phyloP scores from a whole-genome alignment of 2,888 invertebrate genomes.

The Cephus pulcher region DNA sequence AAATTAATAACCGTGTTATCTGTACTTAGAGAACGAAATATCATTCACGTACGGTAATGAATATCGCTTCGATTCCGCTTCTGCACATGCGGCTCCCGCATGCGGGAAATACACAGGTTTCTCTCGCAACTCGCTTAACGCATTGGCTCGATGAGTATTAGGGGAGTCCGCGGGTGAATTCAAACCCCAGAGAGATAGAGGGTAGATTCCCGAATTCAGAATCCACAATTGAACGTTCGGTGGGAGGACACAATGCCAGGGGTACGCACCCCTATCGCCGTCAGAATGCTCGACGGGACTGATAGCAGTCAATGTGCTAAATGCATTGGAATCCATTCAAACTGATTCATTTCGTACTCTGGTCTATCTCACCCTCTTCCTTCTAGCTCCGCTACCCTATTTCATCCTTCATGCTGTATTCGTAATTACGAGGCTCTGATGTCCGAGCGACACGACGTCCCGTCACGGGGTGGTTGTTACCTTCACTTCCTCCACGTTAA shows the following conservation, averaged over 20 bases:
- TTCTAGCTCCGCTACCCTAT: constrained; percentile 16
- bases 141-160: neutral
- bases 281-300: constrained; percentile 46
- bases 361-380: neutral
- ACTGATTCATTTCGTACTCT: constrained; percentile 30
- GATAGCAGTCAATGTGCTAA: constrained; percentile 54
- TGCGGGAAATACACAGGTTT: constrained; percentile 8
- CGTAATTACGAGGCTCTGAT: neutral
- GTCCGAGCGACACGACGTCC: neutral
- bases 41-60: neutral
- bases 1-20: constrained; percentile 38
- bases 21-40: constrained; percentile 24
- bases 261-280: constrained; percentile 52
- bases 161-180: constrained; percentile 23
- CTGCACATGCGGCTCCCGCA: constrained; percentile 22
- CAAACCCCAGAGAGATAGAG: constrained; percentile 25
- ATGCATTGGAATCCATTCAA: constrained; percentile 51
- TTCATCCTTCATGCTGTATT: constrained; percentile 2
- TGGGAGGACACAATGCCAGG: constrained; percentile 42
- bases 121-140: neutral
- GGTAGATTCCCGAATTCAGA: constrained; percentile 34
- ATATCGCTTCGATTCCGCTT: neutral
- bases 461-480: neutral
- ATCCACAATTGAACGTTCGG: constrained; percentile 40
- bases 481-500: neutral